Evolutionary conservation across 2,888 invertebrate genomes (phyloP).

Genomic region (Drosophila diplacantha): DNA sequence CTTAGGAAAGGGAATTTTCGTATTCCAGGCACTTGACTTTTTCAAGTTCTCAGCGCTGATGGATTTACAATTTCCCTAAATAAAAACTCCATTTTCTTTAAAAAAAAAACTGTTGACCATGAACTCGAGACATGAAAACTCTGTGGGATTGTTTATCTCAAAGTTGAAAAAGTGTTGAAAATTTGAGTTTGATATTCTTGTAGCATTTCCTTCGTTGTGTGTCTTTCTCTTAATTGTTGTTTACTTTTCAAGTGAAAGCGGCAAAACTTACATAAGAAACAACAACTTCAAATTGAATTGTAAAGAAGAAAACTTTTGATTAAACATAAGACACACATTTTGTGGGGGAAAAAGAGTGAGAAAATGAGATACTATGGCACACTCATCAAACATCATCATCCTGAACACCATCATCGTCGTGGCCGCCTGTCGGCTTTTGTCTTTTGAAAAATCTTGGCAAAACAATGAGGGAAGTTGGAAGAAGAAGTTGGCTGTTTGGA

Average conservation of each 20-base stretch:
- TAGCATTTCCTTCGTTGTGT: conserved; percentile 27
- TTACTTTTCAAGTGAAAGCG: conserved; percentile 62
- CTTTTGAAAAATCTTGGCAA: conserved; percentile 23
- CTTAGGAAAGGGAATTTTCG: conserved; percentile 1
- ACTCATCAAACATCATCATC: conserved; percentile 30
- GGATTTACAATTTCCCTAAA: conserved; percentile 55
- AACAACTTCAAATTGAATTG: conserved; percentile 56
- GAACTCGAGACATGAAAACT: conserved; percentile 32
- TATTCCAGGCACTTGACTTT: conserved; percentile 23
- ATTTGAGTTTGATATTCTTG: conserved; percentile 49
- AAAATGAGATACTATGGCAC: conserved; percentile 30
- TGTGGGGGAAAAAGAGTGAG: conserved; percentile 16
- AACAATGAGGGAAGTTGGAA: conserved; percentile 19
- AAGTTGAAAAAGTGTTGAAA: conserved; percentile 60
- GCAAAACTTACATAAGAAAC: conserved; percentile 45
- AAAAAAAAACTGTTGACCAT: conserved; percentile 47
- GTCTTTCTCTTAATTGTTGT: conserved; percentile 55
- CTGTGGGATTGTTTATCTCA: conserved; percentile 48
- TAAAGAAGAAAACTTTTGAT: conserved; percentile 38
- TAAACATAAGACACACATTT: conserved; percentile 25
- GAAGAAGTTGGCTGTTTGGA: conserved; percentile 49
- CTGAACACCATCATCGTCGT: conserved; percentile 12
- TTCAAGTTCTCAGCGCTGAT: conserved; percentile 43
- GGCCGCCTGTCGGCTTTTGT: conserved; percentile 31
- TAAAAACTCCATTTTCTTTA: conserved; percentile 26